Evolutionary conservation across 2,797 vertebrate species (phyloP), one percentile per base, ranked within the genome.

Genomic region (Pygocentrus nattereri): DNA sequence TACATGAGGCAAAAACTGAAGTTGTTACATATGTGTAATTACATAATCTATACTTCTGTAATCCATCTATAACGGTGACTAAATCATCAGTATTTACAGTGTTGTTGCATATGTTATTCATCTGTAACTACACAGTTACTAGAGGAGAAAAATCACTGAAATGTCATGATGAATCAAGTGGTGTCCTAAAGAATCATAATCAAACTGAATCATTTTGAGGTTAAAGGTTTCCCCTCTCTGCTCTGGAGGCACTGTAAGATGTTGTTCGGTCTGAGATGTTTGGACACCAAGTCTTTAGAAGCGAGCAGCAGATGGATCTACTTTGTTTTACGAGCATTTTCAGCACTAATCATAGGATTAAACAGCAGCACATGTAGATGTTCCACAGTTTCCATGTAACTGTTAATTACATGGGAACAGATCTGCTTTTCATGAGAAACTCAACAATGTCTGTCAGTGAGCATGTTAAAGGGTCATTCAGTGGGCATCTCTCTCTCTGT

Each of bases 171-270:
- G 2, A 15, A 15, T 50, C 1, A 16, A 15, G 50, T 50, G 3
- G 4, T 50, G 13, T 50, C 13, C 44, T 47, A 47, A 47, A 50
- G 0, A 3, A 50, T 50, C 34, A 34, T 6, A 34, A 6, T 34
- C 34, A 34, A 34, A 34, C 34, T 34, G 6, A 34, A 34, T 15
- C 12, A 16, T 3, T 47, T 1, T 3, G 44, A 47, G 44, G n/a
- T 11, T 49, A 8, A 49, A 47, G 49, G 13, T 15, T 50, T 13
- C 15, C 4, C 13, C 3, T 6, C 0, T 16, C 15, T 50, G 49
- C 12, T 15, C 6, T 50, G 50, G 90, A 92, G 90, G 90, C 88
- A 84, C 87, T 87, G 82, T 86, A 86, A 34, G 21, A 10, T 64
- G 15, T 64, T 34, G 15, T 64, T 34, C 18, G 7, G 61, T 18